Base-by-base conservation (phyloP, 2,797 vertebrate species). In the Ciconia nigra region DNA sequence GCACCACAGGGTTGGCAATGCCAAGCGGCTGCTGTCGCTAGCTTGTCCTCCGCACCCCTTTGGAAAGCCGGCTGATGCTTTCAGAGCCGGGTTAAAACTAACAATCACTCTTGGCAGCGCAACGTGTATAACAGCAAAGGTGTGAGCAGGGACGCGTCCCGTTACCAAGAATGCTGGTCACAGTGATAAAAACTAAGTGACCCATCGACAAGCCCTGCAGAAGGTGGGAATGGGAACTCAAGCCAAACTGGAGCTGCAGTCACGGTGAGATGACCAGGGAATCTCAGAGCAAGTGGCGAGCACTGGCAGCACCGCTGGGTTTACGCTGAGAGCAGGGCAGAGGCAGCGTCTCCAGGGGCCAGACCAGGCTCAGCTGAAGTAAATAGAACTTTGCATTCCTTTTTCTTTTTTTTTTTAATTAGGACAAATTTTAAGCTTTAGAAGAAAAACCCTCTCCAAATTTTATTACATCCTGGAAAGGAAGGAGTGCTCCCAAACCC, bases 321-420 rank as follows among this genome's bases (percentile, higher is more conserved):
- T 69, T n/a, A 11, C 0, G 0, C 37, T 16, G 29, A 0, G 0
- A 22, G 13, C 26, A 4, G 8, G 25, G 59, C 44, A 59, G 33
- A 58, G 52, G 35, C 19, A 46, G 33, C 7, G 1, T 17, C 49
- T 28, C 37, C 7, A 1, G 19, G 13, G 28, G 19, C 24, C 63
- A 51, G 39, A 69, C 24, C 35, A 46, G 26, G 19, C 29, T 73
- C 72, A 37, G 55, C 12, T 78, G 80, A 65, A 83, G 17, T 51
- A 47, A 65, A 87, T 1, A 20, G 28, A 15, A 55, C 24, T 81
- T 73, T 1, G 5, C 12, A 14, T 35, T 86, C 14, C 7, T 44
- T 67, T 46, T 21, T 47, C n/a, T 20, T 21, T 49, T 71, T 51
- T 24, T 37, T 57, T 44, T 47, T n/a, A 2, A 13, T 31, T 9